phyloP scores from a whole-genome alignment of 2,113 vertebrate species.

The Gracilinanus agilis region DNA sequence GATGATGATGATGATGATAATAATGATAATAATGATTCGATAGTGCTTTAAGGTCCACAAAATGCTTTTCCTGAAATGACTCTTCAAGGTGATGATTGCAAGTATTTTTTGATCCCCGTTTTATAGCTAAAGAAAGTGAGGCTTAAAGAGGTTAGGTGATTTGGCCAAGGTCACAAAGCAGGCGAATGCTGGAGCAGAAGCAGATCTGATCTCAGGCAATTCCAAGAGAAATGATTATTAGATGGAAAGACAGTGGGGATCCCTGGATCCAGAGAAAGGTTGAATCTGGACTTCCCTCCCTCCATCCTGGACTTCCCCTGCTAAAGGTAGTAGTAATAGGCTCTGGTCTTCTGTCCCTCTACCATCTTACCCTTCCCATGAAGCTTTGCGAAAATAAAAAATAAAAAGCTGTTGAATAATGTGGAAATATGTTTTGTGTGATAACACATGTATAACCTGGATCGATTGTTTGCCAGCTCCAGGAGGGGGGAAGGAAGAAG shows the following conservation, averaged over 20 bases:
- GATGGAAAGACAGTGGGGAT: no score
- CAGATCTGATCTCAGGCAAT: background rate
- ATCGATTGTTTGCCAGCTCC: no score
- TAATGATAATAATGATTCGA: background rate
- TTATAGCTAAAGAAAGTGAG: background rate
- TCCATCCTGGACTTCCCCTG: background rate
- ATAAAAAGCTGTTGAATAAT: no score
- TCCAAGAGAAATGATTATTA: background rate
- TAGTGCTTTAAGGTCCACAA: background rate
- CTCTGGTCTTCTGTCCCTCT: background rate
- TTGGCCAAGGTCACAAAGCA: background rate
- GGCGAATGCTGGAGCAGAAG: background rate
- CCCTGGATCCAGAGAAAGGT: no score
- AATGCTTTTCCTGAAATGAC: background rate
- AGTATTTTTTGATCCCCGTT: background rate
- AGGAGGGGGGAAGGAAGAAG: no score
- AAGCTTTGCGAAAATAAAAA: no score
- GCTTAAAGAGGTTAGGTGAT: no score
- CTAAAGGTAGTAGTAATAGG: background rate
- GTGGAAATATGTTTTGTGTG: no score
- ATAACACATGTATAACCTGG: no score
- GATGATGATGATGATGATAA: background rate
- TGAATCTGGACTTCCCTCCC: background rate
- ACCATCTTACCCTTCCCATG: background rate
- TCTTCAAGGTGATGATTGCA: background rate